A percentile compares a stretch with the other conserved stretches of the same genome.
Evolutionary conservation across 2,888 invertebrate genomes (phyloP).

Genomic region (Chrysolina americana): DNA sequence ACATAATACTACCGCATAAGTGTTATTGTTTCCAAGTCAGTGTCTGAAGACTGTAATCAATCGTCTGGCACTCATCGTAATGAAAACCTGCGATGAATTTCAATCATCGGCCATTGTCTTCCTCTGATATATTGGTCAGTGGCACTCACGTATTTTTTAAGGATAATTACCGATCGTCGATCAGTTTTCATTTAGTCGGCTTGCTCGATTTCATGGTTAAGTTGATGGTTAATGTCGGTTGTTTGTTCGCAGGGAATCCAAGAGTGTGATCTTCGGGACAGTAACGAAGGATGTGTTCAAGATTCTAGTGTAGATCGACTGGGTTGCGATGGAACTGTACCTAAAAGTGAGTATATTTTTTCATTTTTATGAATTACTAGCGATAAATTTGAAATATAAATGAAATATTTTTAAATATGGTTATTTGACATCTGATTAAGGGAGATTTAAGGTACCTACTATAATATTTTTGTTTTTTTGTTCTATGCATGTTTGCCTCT

Average conservation of each 20-base stretch:
- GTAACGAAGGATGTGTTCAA: conserved; percentile 20
- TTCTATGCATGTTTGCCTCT: too few relatives aligned
- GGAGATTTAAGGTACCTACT: too few relatives aligned
- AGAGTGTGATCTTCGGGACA: conserved; percentile 33
- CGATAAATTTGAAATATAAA: too few relatives aligned
- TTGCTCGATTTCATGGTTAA: conserved; percentile 32
- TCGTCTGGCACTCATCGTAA: conserved; percentile 40
- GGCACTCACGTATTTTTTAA: conserved; percentile 61
- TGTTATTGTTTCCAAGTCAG: conserved; percentile 9
- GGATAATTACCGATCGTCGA: conserved; percentile 45
- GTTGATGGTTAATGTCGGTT: conserved; percentile 33
- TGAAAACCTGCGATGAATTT: conserved; percentile 46
- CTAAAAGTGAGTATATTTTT: conserved; percentile 35
- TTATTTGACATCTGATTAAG: too few relatives aligned
- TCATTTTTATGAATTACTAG: too few relatives aligned
- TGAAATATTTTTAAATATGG: too few relatives aligned
- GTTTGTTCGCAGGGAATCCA: conserved; percentile 45
- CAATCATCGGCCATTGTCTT: conserved; percentile 47
- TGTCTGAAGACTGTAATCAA: conserved; percentile 29
- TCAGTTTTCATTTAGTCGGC: conserved; percentile 34
- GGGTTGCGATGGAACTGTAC: conserved; percentile 26
- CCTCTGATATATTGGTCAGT: conserved; percentile 61
- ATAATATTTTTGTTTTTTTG: too few relatives aligned
- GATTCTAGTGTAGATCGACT: conserved; percentile 18
- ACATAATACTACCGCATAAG: conserved; percentile 21